Evolutionary conservation across 1,140 invertebrate species (phyloP).

Genomic region (Subanguina moxae): DNA sequence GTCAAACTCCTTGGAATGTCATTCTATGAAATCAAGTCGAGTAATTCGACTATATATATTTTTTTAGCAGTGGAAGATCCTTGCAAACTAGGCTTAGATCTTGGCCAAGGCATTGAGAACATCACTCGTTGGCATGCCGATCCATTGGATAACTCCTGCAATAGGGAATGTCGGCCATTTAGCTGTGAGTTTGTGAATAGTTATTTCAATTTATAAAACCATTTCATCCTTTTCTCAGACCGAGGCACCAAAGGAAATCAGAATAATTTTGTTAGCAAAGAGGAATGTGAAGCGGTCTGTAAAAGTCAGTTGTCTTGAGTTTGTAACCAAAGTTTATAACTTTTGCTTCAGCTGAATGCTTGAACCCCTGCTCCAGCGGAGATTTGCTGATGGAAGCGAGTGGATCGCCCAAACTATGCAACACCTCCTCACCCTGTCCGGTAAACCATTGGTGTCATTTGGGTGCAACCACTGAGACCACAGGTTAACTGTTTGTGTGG

Average conservation of each 20-base stretch:
- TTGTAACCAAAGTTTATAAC: constrained; percentile 5
- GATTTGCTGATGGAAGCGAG: constrained; percentile 43
- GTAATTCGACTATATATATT: neutral
- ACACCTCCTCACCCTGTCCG: constrained; percentile 50
- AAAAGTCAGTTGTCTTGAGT: constrained; percentile 26
- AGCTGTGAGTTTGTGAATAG: constrained; percentile 33
- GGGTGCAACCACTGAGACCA: constrained; percentile 50
- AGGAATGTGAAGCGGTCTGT: constrained; percentile 31
- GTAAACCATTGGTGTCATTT: constrained; percentile 56
- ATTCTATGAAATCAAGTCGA: too few relatives aligned
- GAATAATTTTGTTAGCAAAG: constrained; percentile 45
- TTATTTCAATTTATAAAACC: too few relatives aligned
- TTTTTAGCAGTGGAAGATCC: constrained; percentile 46
- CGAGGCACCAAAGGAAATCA: constrained; percentile 52
- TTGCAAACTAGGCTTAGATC: constrained; percentile 52
- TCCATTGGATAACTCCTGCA: constrained; percentile 49
- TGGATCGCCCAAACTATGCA: constrained; percentile 48
- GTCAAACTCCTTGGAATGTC: too few relatives aligned
- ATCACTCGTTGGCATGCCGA: constrained; percentile 59
- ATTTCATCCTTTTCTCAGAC: neutral
- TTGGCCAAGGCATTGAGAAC: constrained; percentile 50
- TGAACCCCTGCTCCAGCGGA: constrained; percentile 53
- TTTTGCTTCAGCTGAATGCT: constrained; percentile 25
- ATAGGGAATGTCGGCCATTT: constrained; percentile 52
- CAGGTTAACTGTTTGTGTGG: constrained; percentile 40